Evolutionary conservation across 2,888 invertebrate species (phyloP).

Genomic region (Drosophila pseudotakahashii): DNA sequence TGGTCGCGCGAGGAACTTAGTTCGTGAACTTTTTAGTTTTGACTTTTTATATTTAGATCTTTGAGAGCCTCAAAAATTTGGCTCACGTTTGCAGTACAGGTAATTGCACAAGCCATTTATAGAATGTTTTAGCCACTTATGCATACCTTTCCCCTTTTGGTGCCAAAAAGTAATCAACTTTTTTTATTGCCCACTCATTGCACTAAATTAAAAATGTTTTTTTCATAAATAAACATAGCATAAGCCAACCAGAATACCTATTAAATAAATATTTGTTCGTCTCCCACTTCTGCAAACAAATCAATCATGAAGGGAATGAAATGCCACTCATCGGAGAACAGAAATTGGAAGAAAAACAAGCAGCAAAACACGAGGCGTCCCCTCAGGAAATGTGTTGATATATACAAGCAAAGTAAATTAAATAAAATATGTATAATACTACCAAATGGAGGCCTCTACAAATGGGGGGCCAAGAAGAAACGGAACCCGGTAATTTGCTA

Average conservation of each 20-base stretch:
- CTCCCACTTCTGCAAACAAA: conserved; percentile 5
- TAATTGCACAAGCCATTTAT: not conserved
- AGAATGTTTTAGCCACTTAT: not conserved
- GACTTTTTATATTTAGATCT: not conserved
- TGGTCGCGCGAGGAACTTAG: too few species aligned
- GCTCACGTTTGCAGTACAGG: not conserved
- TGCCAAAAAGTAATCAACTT: conserved; percentile 61
- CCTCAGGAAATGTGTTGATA: conserved; percentile 26
- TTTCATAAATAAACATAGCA: conserved; percentile 7
- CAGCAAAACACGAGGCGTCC: conserved; percentile 9
- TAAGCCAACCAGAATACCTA: conserved; percentile 1
- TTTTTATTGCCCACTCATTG: conserved; percentile 20
- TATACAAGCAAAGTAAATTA: conserved; percentile 19
- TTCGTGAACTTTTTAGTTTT: too few species aligned
- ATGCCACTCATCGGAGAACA: conserved; percentile 11
- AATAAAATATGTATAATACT: conserved; percentile 37
- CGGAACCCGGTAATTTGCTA: conserved; percentile 17
- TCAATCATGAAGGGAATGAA: conserved; percentile 34
- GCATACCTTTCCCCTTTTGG: conserved; percentile 3
- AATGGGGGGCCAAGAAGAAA: conserved; percentile 1
- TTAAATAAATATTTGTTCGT: conserved; percentile 10
- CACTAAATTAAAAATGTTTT: not conserved
- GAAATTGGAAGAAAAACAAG: conserved; percentile 12
- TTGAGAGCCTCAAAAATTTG: not conserved
- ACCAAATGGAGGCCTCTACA: not conserved